phyloP scores from a whole-genome alignment of 2,888 invertebrate genomes.

The Pammene aurita region DNA sequence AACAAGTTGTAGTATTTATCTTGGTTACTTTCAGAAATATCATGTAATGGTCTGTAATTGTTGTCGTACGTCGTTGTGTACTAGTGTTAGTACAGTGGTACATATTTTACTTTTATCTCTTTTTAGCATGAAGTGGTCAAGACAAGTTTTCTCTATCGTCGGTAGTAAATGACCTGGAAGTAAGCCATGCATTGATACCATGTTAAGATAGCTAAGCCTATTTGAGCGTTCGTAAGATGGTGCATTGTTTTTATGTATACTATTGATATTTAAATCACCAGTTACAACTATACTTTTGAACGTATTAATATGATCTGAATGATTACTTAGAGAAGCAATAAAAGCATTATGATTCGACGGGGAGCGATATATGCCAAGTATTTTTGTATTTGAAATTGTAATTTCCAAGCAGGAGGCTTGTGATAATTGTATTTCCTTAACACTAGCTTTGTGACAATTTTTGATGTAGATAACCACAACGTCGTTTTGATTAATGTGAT shows the following conservation, averaged over 20 bases:
- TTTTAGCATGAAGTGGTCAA: conserved; percentile 15
- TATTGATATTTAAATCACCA: conserved; percentile 12
- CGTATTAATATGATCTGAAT: background rate
- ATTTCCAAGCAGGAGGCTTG: conserved; percentile 3
- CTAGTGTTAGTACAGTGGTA: background rate
- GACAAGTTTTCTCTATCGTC: conserved; percentile 1
- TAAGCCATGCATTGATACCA: background rate
- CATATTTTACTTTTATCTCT: background rate
- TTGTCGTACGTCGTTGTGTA: too few relatives aligned
- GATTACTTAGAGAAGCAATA: background rate
- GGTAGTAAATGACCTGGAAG: background rate
- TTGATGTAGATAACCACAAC: background rate
- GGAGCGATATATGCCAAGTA: conserved; percentile 10
- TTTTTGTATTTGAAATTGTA: background rate
- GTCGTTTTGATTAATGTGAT: background rate
- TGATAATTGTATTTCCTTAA: conserved; percentile 30
- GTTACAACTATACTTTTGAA: conserved; percentile 3
- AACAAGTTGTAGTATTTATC: background rate
- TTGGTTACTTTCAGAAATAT: background rate
- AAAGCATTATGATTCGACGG: conserved; percentile 5
- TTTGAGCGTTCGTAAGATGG: background rate
- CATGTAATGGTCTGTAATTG: conserved; percentile 12
- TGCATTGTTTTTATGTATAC: background rate
- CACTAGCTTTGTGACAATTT: background rate
- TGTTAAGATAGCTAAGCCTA: background rate